Evolutionary conservation across 2,113 vertebrate genomes (phyloP).

Genomic region (Takifugu bimaculatus): DNA sequence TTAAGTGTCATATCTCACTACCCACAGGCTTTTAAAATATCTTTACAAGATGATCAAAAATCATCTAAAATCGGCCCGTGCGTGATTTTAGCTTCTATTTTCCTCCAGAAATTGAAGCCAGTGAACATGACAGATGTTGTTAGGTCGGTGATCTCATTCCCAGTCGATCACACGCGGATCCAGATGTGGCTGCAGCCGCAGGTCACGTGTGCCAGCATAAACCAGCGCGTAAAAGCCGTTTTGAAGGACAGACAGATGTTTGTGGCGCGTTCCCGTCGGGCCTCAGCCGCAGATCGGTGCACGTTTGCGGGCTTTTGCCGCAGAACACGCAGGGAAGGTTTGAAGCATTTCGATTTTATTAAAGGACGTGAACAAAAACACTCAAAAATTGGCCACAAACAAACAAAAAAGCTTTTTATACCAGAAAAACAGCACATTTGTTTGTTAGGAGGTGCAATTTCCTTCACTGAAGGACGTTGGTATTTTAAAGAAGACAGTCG

Average conservation of each 20-base stretch:
- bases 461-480: neutral
- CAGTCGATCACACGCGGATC: neutral
- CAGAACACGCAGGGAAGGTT: no score
- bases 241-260: no score
- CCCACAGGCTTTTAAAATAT: neutral
- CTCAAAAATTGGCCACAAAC: neutral
- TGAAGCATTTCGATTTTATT: no score
- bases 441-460: neutral
- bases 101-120: no score
- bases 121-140: no score
- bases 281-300: no score
- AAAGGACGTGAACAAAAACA: neutral
- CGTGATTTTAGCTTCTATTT: neutral
- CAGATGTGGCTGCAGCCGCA: neutral
- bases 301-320: no score
- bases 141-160: no score
- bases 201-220: neutral
- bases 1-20: neutral
- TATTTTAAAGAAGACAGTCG: neutral
- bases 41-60: neutral
- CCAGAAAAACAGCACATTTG: neutral
- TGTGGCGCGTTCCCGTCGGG: no score
- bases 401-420: neutral
- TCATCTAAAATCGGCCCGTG: neutral
- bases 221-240: no score